Percentiles rank a stretch among this genome's conserved stretches.
phyloP scores from a whole-genome alignment of 2,113 vertebrate species.

The Neodon shergylaensis region DNA sequence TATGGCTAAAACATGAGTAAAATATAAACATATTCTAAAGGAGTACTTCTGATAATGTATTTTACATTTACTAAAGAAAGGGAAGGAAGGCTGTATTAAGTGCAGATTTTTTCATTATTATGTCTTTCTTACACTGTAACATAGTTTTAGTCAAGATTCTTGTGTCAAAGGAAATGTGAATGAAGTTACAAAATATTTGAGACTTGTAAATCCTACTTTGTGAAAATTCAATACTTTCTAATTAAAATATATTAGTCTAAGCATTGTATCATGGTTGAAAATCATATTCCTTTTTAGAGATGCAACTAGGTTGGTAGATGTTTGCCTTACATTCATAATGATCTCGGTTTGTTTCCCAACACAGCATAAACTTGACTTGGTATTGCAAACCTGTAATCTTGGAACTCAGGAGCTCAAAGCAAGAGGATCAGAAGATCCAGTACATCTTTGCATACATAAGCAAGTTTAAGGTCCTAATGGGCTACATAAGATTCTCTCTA shows the following conservation, averaged over 20 bases:
- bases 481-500: background rate
- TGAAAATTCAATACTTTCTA: background rate
- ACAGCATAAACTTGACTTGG: background rate
- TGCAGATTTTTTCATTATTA: background rate
- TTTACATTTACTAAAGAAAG: background rate
- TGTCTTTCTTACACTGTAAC: background rate
- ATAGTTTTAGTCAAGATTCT: background rate
- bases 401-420: too few species aligned
- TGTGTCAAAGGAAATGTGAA: background rate
- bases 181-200: background rate
- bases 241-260: background rate
- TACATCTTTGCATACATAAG: background rate
- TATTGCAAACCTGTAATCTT: background rate
- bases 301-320: too few species aligned
- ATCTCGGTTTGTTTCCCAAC: background rate
- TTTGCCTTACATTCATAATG: background rate
- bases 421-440: too few species aligned
- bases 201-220: background rate
- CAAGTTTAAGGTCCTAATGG: background rate
- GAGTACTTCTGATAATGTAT: background rate
- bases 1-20: conserved; percentile 2
- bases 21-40: conserved; percentile 18
- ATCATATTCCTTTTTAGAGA: background rate
- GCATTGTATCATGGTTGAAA: background rate
- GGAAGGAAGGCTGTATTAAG: background rate